A percentile compares a stretch with the other conserved stretches of the same genome.
Evolutionary conservation across 2,113 vertebrate genomes (phyloP).

Genomic region (Oncorhynchus gorbuscha): DNA sequence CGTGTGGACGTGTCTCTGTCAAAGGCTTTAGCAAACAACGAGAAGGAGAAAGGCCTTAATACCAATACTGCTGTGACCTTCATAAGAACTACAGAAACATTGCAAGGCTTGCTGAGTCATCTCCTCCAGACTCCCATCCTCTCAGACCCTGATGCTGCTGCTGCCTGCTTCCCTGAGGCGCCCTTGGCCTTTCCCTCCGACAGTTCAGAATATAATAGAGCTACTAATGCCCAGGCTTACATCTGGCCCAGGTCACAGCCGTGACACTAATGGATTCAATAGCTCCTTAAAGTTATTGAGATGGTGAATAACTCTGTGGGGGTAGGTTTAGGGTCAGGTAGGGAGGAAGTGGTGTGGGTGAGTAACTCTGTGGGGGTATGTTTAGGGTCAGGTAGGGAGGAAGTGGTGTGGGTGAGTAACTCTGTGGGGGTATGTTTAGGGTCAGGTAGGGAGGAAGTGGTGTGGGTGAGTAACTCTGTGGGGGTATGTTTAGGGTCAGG

Average conservation of each 20-base stretch:
- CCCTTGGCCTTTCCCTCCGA: slow-evolving; percentile 41
- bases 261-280: slow-evolving; percentile 52
- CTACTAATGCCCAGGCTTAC: slow-evolving; percentile 39
- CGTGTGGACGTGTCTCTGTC: slow-evolving; percentile 37
- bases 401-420: too few relatives aligned
- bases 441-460: too few relatives aligned
- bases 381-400: too few relatives aligned
- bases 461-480: too few relatives aligned
- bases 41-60: slow-evolving; percentile 29
- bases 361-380: too few relatives aligned
- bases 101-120: slow-evolving; percentile 12
- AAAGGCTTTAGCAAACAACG: slow-evolving; percentile 34
- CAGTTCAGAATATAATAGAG: slow-evolving; percentile 37
- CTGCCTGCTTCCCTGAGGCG: slow-evolving; percentile 7
- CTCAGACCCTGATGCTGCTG: neutral
- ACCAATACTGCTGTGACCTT: slow-evolving; percentile 57
- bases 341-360: too few relatives aligned
- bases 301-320: slow-evolving; percentile 15
- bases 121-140: slow-evolving; percentile 9
- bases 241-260: slow-evolving; percentile 40
- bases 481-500: too few relatives aligned
- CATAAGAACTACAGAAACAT: slow-evolving; percentile 31
- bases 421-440: too few relatives aligned
- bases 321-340: too few relatives aligned
- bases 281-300: slow-evolving; percentile 44